A percentile compares a stretch with the other conserved stretches of the same genome.
Evolutionary conservation across 2,113 vertebrate genomes (phyloP).

Genomic region (Gnathonemus longibarbis): DNA sequence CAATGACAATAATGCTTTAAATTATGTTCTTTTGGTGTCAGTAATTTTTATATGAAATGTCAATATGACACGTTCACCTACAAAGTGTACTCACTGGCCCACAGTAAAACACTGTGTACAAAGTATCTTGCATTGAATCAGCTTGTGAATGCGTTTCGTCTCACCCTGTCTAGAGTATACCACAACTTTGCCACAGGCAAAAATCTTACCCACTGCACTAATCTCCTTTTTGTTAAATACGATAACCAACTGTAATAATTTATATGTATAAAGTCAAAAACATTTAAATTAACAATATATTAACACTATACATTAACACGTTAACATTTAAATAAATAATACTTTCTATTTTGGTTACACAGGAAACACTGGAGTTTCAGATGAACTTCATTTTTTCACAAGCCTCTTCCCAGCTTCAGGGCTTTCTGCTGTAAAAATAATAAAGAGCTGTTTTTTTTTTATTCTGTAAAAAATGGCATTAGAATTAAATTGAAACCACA

Average conservation of each 20-base stretch:
- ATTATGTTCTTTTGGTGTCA: background rate
- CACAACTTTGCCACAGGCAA: background rate
- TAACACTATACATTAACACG: background rate
- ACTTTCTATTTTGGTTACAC: background rate
- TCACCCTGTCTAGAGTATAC: background rate
- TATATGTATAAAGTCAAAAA: background rate
- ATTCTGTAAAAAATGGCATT: background rate
- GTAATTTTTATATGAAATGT: background rate
- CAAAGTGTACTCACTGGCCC: background rate
- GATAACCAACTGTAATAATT: background rate
- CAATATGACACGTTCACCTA: constrained; percentile 3
- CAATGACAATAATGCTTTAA: background rate
- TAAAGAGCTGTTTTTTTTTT: background rate
- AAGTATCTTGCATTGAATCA: background rate
- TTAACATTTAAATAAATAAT: background rate
- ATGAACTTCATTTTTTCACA: background rate
- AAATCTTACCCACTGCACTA: background rate
- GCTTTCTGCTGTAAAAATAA: constrained; percentile 16
- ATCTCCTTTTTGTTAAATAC: background rate
- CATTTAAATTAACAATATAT: background rate
- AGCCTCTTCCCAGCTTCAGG: background rate
- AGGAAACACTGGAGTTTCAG: background rate
- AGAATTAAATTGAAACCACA: background rate
- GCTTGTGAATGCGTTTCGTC: background rate
- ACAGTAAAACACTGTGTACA: background rate